These are phyloP conservation scores for Pelagia noctiluca DNA, from an alignment of 30 jellyfish, hydroid and myxozoan genomes.

Conservation along the genomic window DNA sequence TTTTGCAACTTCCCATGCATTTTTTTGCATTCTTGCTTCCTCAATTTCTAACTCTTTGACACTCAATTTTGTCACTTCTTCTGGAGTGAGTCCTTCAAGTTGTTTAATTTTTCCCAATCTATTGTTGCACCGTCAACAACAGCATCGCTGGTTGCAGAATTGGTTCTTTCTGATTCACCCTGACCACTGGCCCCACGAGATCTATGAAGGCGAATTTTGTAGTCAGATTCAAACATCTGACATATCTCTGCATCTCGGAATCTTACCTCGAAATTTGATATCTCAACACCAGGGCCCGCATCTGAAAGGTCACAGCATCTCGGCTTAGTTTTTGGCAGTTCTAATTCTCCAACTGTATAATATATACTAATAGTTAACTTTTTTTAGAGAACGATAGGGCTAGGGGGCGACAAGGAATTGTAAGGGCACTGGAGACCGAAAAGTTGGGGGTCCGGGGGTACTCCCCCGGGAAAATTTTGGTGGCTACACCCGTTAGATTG, in stretches of 20 bases:
- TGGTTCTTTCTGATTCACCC: conserved; percentile 46
- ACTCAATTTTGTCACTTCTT: conserved; percentile 14
- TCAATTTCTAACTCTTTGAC: conserved; percentile 50
- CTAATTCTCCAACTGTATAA: conserved; percentile 5
- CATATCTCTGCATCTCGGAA: conserved; percentile 56
- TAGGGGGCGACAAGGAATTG: too few relatives aligned
- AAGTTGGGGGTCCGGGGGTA: too few relatives aligned
- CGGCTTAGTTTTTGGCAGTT: conserved; percentile 31
- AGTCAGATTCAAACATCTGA: conserved; percentile 38
- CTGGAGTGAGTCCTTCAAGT: conserved; percentile 34
- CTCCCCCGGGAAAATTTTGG: too few relatives aligned
- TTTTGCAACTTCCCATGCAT: conserved; percentile 48
- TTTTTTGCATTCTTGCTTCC: conserved; percentile 22
- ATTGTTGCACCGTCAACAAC: conserved; percentile 52
- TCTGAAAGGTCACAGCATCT: conserved; percentile 42
- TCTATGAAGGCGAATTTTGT: conserved; percentile 45
- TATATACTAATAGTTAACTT: too few relatives aligned
- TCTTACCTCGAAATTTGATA: conserved; percentile 32
- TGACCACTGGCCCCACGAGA: conserved; percentile 64
- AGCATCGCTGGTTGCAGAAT: conserved; percentile 36
- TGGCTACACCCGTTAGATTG: too few relatives aligned
- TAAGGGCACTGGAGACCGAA: too few relatives aligned
- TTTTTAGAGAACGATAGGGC: too few relatives aligned
- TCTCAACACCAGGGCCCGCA: conserved; percentile 67
- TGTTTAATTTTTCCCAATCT: conserved; percentile 16